Percentiles rank a stretch among this genome's conserved stretches.
These are phyloP conservation scores for Seriola dumerili DNA, from an alignment of 2,113 vertebrate genomes.

Conservation along the genomic window DNA sequence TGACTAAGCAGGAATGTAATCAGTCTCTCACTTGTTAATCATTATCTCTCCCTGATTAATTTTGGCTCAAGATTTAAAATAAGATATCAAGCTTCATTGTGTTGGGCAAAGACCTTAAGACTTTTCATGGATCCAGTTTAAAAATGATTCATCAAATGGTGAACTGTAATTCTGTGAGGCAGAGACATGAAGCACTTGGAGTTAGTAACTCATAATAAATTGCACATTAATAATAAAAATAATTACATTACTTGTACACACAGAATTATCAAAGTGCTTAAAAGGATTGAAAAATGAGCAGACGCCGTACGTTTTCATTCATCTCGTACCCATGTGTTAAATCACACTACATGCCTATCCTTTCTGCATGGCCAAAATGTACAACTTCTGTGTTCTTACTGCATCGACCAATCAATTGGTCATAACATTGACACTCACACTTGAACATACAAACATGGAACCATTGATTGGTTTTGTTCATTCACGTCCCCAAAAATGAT, in stretches of 20 bases:
- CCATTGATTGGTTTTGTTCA: no score
- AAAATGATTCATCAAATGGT: conserved; percentile 37
- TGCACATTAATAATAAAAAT: not conserved
- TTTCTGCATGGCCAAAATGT: not conserved
- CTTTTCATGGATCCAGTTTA: conserved; percentile 35
- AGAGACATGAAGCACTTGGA: conserved; percentile 10
- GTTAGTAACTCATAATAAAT: not conserved
- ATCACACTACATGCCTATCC: not conserved
- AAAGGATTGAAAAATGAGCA: not conserved
- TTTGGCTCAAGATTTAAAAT: conserved; percentile 73
- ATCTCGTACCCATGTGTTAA: not conserved
- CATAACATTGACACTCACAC: not conserved
- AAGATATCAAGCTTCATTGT: conserved; percentile 68
- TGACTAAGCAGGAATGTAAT: conserved; percentile 66
- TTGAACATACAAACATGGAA: no score
- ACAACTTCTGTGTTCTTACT: not conserved
- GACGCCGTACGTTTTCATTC: not conserved
- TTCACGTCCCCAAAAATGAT: no score
- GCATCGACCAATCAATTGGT: not conserved
- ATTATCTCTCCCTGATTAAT: conserved; percentile 74
- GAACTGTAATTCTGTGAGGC: conserved; percentile 6
- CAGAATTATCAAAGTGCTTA: not conserved
- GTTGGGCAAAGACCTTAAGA: conserved; percentile 45
- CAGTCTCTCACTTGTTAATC: conserved; percentile 74
- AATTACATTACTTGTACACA: not conserved